phyloP scores from a whole-genome alignment of 2,797 vertebrate genomes.

The Rhynchonycteris naso region DNA sequence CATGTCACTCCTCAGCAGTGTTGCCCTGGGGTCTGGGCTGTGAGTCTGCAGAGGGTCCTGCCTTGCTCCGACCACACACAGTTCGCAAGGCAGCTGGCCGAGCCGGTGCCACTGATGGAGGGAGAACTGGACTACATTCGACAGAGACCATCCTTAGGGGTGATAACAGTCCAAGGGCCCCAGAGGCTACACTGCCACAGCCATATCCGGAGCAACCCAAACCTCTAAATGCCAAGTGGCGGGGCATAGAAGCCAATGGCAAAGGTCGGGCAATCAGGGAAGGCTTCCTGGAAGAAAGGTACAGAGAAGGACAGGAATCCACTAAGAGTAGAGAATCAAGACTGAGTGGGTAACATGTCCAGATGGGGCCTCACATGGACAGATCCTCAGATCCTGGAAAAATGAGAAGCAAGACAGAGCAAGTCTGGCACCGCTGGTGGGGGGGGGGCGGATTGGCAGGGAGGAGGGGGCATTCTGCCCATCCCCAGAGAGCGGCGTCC shows the following conservation, averaged over 20 bases:
- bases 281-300: not conserved
- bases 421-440: not conserved
- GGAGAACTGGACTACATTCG: not conserved
- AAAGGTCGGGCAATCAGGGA: not conserved
- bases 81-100: not conserved
- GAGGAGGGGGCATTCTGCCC: not conserved
- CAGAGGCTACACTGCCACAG: not conserved
- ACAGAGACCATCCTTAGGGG: not conserved
- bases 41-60: not conserved
- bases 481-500: not conserved
- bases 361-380: not conserved
- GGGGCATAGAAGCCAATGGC: not conserved
- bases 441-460: too few relatives aligned
- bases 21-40: not conserved
- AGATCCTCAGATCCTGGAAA: not conserved
- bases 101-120: not conserved
- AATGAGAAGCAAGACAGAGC: not conserved
- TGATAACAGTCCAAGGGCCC: not conserved
- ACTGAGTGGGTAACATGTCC: not conserved
- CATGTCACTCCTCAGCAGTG: not conserved
- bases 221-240: not conserved
- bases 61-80: rapidly evolving
- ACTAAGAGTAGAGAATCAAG: not conserved
- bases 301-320: not conserved
- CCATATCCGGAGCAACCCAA: not conserved